Percentiles rank a stretch among this genome's conserved stretches.
Evolutionary conservation across 2,888 invertebrate species (phyloP).

Genomic region (Morpho achilles): DNA sequence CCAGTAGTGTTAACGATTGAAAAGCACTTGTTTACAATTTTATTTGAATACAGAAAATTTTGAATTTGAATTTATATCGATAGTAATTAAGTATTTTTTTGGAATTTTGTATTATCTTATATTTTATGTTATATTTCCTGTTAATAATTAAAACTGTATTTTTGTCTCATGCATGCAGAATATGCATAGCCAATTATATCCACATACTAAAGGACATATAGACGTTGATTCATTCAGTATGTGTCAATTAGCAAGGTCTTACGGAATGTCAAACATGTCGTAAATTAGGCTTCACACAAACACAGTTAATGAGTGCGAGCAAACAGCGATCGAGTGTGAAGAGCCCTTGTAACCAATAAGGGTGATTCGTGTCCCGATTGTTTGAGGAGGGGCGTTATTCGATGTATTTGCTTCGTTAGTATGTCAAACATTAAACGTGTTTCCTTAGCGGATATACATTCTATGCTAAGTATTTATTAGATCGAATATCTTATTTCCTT

Average conservation of each 20-base stretch:
- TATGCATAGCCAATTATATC: too few relatives aligned
- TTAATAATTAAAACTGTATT: too few relatives aligned
- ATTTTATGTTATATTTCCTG: too few relatives aligned
- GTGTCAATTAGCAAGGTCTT: constrained; percentile 57
- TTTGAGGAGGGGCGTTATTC: constrained; percentile 55
- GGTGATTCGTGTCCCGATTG: constrained; percentile 59
- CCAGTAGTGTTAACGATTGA: too few relatives aligned
- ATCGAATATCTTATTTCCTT: constrained; percentile 7
- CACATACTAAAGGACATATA: not conserved
- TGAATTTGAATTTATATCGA: too few relatives aligned
- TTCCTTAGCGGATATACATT: not conserved
- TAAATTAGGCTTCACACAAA: constrained; percentile 70
- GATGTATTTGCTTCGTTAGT: constrained; percentile 51
- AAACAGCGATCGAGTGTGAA: constrained; percentile 58
- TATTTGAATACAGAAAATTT: too few relatives aligned
- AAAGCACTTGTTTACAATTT: too few relatives aligned
- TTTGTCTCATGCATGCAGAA: too few relatives aligned
- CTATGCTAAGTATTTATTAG: constrained; percentile 2
- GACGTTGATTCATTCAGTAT: constrained; percentile 11
- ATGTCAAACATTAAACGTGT: constrained; percentile 16
- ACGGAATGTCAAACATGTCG: constrained; percentile 64
- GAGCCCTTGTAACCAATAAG: constrained; percentile 71
- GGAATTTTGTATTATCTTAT: too few relatives aligned
- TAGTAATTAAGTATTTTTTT: too few relatives aligned
- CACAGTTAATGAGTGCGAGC: constrained; percentile 66